Evolutionary conservation across 2,888 invertebrate genomes (phyloP), one percentile per base, ranked within the genome.

Genomic region (Rhamphomyia laevipes): DNA sequence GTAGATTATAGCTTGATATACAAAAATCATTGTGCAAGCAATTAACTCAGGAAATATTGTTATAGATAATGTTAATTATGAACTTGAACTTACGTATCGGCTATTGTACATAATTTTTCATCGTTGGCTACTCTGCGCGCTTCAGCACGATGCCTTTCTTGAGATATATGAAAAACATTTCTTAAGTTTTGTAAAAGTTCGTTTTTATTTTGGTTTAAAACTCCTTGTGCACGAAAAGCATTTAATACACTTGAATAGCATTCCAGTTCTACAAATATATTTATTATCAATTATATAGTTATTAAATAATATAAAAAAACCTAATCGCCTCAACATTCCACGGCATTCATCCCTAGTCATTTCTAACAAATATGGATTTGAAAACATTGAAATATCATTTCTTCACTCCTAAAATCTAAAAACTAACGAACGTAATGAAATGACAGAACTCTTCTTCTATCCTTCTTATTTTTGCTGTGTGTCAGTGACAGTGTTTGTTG

Each of bases 81-180:
- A 15, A 47, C 48, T 10, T 12, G 35, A 7, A 74, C 81, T 80
- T 77, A 93, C 93, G 84, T 84, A 66, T 91, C 85, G 59, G 93
- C 91, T 68, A 94, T 87, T 50, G 89, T 86, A 57, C 84, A 81
- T 58, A 93, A 74, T 68, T 85, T 80, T 68, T 94, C 92, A 73
- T 93, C 93, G 73, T 91, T 93, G 49, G 89, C 85, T 61, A 89
- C 93, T 70, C 93, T 79, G 59, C 93, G 78, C 59, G 92, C 81
- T 75, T 94, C 94, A 48, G 92, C 92, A 63, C 87, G 82, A 72
- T 94, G 93, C 59, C 94, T 78, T 70, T 94, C 94, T 65, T 82
- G 82, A 54, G 89, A 84, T 69, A 94, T 92, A 72, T 89, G 88
- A 68, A 86, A 78, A 65, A 81, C 78, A 67, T 78, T 77, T 63